Evolutionary conservation across 92 coral and sea anemone species (phyloP), one percentile per base, ranked within the genome.

Genomic region (Parazoanthus darwini): DNA sequence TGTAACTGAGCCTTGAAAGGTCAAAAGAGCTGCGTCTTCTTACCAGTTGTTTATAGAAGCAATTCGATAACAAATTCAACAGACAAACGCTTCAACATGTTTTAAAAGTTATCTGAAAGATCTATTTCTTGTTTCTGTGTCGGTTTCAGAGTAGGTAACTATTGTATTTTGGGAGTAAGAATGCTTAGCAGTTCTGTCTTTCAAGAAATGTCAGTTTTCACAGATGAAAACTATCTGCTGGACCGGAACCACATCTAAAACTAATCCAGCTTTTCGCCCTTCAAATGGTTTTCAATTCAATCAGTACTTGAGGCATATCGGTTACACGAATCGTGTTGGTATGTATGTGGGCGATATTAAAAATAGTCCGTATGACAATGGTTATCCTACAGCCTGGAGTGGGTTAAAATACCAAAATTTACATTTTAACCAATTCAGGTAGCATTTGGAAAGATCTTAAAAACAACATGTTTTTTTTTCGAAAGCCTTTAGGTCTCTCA

Each of bases 311-410:
- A 59, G 2, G 7, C 14, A 20, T n/a, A 81, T 63, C 85, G 10
- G 38, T 59, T 20, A 63, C 74, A 58, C 22, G 8, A 20, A 50
- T n/a, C 85, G 85, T 81, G 85, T 39, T 81, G 85, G 85, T 6
- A 63, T 81, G 85, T 15, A 81, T 59, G 72, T 18, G 25, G 22
- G 81, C 48, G 43, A 8, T 77, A 16, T 59, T 42, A n/a, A 77
- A 77, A 77, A 77, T 38, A 38, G 16, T 38, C 58, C 81, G 13
- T 20, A 44, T 73, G 37, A 29, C 77, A 73, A 37, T 33, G 10
- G 23, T 37, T 26, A 3, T 39, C 76, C 8, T 20, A 16, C n/a
- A 20, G 23, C 22, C 29, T 67, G 25, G n/a, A 7, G 29, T 20
- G 14, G 29, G 73, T 20, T 2, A 67, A 25, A 22, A 67, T 20